phyloP scores from a whole-genome alignment of 2,888 invertebrate genomes.

The Drosophila hamatofila region DNA sequence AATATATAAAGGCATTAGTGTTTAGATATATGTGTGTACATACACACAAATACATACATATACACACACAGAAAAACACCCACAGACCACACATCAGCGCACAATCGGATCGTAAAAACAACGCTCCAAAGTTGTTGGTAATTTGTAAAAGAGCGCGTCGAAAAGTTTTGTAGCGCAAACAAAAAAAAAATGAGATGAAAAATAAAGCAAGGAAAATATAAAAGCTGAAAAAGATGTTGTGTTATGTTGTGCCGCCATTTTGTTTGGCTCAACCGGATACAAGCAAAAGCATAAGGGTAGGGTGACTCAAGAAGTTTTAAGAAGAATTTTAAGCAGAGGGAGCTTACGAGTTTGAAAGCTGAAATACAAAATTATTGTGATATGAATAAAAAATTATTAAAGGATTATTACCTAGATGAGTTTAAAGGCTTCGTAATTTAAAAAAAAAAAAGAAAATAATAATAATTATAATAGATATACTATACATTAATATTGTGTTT shows the following conservation, averaged over 20 bases:
- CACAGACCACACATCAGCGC: constrained; percentile 52
- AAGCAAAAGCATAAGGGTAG: constrained; percentile 16
- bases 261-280: constrained; percentile 49
- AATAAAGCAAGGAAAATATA: constrained; percentile 34
- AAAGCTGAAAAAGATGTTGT: constrained; percentile 53
- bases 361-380: too few relatives aligned
- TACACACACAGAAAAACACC: background rate
- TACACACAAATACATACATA: background rate
- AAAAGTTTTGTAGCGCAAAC: constrained; percentile 79
- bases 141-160: constrained; percentile 84
- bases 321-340: too few relatives aligned
- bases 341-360: too few relatives aligned
- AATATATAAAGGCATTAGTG: constrained; percentile 13
- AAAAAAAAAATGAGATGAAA: constrained; percentile 37
- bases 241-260: constrained; percentile 74
- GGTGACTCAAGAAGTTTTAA: constrained; percentile 33
- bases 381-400: too few relatives aligned
- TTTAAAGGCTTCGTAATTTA: too few relatives aligned
- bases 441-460: too few relatives aligned
- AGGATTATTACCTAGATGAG: too few relatives aligned
- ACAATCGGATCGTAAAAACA: constrained; percentile 66
- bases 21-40: constrained; percentile 2
- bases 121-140: constrained; percentile 77
- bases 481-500: too few relatives aligned
- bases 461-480: too few relatives aligned